These are phyloP conservation scores for Zingel zingel DNA, from an alignment of 2,113 vertebrate genomes.

Conservation along the genomic window DNA sequence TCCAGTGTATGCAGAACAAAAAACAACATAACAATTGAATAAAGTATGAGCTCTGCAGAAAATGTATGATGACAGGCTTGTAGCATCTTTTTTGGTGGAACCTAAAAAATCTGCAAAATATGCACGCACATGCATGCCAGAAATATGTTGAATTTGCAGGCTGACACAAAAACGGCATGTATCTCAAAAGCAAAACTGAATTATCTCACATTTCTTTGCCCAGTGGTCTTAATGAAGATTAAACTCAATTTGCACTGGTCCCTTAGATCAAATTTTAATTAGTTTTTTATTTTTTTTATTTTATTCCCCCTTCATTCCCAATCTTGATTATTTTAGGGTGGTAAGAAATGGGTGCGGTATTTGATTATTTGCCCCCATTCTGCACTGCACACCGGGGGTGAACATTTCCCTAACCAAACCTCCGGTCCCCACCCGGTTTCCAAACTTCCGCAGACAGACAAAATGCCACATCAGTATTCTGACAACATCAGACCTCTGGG, in stretches of 20 bases:
- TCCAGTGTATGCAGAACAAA: neutral
- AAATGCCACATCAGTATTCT: constrained; percentile 65
- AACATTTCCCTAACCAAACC: constrained; percentile 31
- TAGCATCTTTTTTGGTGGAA: neutral
- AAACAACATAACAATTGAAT: neutral
- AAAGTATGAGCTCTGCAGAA: neutral
- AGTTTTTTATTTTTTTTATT: neutral
- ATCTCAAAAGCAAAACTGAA: constrained; percentile 36
- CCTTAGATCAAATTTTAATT: constrained; percentile 53
- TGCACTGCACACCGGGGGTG: neutral
- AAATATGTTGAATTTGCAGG: constrained; percentile 26
- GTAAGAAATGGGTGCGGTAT: constrained; percentile 10
- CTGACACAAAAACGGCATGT: constrained; percentile 12
- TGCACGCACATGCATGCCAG: neutral
- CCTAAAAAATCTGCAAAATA: neutral
- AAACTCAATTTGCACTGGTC: constrained; percentile 41
- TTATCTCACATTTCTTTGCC: constrained; percentile 27
- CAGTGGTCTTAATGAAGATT: constrained; percentile 38
- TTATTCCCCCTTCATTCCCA: constrained; percentile 16
- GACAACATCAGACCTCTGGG: constrained; percentile 42
- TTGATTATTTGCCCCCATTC: constrained; percentile 7
- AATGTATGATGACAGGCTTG: neutral
- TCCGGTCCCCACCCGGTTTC: neutral
- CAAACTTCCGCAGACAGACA: constrained; percentile 27
- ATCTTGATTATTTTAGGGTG: constrained; percentile 18